phyloP scores from a whole-genome alignment of 2,888 invertebrate species.

The Tipula vernalis region DNA sequence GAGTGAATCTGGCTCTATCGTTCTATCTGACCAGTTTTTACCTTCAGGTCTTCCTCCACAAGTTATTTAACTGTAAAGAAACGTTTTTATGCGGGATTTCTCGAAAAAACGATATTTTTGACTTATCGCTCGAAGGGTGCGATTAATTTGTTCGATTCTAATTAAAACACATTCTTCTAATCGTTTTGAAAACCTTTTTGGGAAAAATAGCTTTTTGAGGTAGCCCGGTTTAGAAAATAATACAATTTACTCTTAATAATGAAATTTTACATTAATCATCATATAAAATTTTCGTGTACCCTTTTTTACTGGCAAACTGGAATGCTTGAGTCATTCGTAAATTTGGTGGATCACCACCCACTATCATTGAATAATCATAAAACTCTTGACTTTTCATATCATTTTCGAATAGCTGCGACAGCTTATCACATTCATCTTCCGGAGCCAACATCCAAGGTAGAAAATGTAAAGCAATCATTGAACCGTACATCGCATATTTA shows the following conservation, averaged over 20 bases:
- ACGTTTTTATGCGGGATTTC: no score
- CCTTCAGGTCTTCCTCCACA: no score
- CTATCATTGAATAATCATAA: constrained; percentile 23
- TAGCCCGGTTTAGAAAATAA: no score
- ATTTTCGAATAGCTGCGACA: constrained; percentile 26
- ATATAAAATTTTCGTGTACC: constrained; percentile 20
- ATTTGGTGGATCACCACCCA: constrained; percentile 29
- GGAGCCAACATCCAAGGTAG: constrained; percentile 28
- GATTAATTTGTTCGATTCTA: no score
- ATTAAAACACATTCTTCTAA: no score
- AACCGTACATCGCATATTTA: constrained; percentile 31
- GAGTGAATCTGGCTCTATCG: no score
- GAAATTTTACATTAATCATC: neutral
- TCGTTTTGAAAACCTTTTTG: no score
- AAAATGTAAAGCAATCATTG: constrained; percentile 29
- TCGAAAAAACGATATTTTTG: no score
- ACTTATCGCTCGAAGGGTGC: no score
- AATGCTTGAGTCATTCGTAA: constrained; percentile 22
- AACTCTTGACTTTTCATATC: constrained; percentile 28
- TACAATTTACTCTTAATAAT: neutral
- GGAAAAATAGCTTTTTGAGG: no score
- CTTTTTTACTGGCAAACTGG: constrained; percentile 29
- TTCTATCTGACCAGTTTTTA: no score
- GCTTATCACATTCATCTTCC: constrained; percentile 23
- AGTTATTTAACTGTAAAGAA: no score